Base-by-base conservation (phyloP, 2,888 invertebrate genomes). In the Chorisops tibialis region DNA sequence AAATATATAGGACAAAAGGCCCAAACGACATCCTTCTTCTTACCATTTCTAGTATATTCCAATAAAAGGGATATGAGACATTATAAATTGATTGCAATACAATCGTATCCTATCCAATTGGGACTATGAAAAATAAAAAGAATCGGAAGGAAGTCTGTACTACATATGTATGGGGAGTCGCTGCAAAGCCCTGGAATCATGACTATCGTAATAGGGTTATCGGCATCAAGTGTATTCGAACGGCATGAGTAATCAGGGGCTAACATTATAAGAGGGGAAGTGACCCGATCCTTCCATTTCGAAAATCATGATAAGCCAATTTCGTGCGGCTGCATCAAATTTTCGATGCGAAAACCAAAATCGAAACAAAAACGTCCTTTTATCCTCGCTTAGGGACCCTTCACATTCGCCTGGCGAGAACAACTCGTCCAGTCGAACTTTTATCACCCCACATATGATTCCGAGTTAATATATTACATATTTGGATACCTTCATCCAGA, bases 231-330 rank as follows among this genome's bases (percentile, higher is more conserved):
- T 51, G n/a, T 30, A 30, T 5, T 30, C 30, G 1, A 7, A 30
- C 9, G n/a, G n/a, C n/a, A n/a, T n/a, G n/a, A 30, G 30, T 30
- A 30, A 9, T 9, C 30, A 30, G 30, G 30, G n/a, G 30, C 9
- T 5, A 30, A 30, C n/a, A 21, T 47, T 47, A 21, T 47, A 54
- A 19, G 52, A 54, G 14, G 9, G 30, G n/a, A n/a, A 30, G 56
- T 56, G 45, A 54, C 39, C 35, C 43, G 56, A 56, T 56, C 39
- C 56, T 43, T 30, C 43, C 56, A 5, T 30, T 45, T 56, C 30
- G 56, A 30, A 56, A 56, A 64, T 64, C 64, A 64, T 62, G 64
- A 64, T 64, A 64, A 64, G 64, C 64, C 64, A 64, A 64, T 64
- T 64, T 43, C 30, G 54, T 54, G 45, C 43, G 18, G 48, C 50